These are phyloP conservation scores for Pleuronectes platessa DNA, from an alignment of 2,113 vertebrate genomes.

Conservation along the genomic window DNA sequence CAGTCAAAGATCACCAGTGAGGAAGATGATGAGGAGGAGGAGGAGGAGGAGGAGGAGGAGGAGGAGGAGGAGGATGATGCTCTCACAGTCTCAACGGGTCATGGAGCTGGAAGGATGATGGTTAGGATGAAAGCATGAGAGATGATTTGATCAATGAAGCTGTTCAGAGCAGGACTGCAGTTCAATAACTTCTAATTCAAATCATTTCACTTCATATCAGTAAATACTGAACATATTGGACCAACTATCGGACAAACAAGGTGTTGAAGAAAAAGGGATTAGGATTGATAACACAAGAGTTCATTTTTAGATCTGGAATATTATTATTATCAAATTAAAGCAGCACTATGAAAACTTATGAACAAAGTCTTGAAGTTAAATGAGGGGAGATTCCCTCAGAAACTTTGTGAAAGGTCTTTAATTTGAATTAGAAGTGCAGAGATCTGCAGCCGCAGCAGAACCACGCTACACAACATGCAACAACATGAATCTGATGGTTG, in stretches of 20 bases:
- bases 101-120: not conserved
- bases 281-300: too few species aligned
- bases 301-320: too few species aligned
- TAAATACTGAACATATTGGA: too few species aligned
- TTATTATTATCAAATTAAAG: too few species aligned
- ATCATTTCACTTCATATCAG: not conserved
- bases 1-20: not conserved
- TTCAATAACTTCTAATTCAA: conserved; percentile 15
- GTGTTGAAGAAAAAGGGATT: too few species aligned
- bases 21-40: conserved; percentile 17
- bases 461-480: conserved; percentile 27
- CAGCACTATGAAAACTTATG: too few species aligned
- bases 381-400: not conserved
- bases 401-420: too few species aligned
- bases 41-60: not conserved
- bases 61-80: not conserved
- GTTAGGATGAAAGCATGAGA: conserved; percentile 6
- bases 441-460: too few species aligned
- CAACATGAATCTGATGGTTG: conserved; percentile 10
- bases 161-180: conserved; percentile 35
- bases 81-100: not conserved
- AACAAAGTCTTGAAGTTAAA: not conserved
- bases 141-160: conserved; percentile 17
- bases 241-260: too few species aligned
- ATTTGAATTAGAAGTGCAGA: too few species aligned